Base-by-base conservation (phyloP, 1,140 invertebrate species). In the Lordiphosa stackelbergi region DNA sequence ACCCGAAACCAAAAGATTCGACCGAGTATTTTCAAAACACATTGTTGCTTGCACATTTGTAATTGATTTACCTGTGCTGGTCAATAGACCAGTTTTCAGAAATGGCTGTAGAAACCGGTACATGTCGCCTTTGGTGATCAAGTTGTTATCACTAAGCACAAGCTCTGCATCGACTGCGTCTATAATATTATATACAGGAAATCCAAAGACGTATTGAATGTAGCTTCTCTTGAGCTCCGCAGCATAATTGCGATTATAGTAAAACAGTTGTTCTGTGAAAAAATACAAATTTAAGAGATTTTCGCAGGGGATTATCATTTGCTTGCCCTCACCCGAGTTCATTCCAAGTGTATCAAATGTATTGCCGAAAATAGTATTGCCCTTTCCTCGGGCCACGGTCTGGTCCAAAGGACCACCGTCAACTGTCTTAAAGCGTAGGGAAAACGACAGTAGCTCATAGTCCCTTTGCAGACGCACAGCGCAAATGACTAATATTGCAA, bases 1-100 rank as follows among this genome's bases (percentile, higher is more conserved):
- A 16, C 16, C 16, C 1, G 16, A 16, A 16, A n/a, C n/a, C n/a
- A n/a, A n/a, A n/a, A n/a, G n/a, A n/a, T n/a, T n/a, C n/a, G n/a
- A n/a, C n/a, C n/a, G n/a, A n/a, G n/a, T n/a, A n/a, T n/a, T n/a
- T 16, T 2, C 16, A 16, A 1, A 16, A 16, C 1, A 1, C 19
- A 22, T 22, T 22, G 2, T 22, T 22, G 19, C 19, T 22, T 4
- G 4, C 19, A 22, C 19, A 22, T 6, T 28, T 28, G 24, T 28
- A 28, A 28, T 7, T 16, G 12, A 12, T 19, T 24, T 22, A 46
- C 94, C 94, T 65, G 86, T 66, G 54, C 90, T 91, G 2, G 90
- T 91, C 0, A 94, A 74, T n/a, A 94, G 86, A 37, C 93, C 93
- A 11, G 89, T 90, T 16, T 89, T 89, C 3, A 94, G 87, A 92